Evolutionary conservation across 2,888 invertebrate genomes (phyloP), one percentile per base, ranked within the genome.

Genomic region (Ectropis crepuscularia): DNA sequence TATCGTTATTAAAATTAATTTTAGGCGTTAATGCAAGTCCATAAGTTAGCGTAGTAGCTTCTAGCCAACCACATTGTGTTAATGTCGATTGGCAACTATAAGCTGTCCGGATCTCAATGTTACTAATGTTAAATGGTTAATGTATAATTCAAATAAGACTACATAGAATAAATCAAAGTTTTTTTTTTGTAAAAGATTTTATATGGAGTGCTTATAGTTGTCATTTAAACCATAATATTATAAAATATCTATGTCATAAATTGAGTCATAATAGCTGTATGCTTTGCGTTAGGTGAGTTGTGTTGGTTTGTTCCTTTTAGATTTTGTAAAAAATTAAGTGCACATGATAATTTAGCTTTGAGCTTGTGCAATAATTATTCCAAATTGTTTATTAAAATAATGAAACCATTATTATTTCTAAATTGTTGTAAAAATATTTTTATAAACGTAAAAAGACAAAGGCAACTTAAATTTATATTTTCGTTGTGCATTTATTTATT

Each of bases 401-500:
- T 69, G 79, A 81, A 87, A 86, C 79, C 89, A 87, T 90, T 90
- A 85, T 91, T 88, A 90, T 90, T 90, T 91, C 90, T 86, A 90
- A 91, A 91, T 90, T 90, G 88, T 91, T 91, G 89, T 87, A 88
- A 81, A 81, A 83, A 86, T 90, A 90, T 91, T 89, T 91, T 90
- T 90, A 80, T 89, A 89, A 88, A 83, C 85, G 71, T 87, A 90
- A 91, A 51, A 92, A 92, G 92, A 92, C 92, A 89, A 87, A 87
- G 88, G 86, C 91, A 88, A 91, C 90, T 86, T 85, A 86, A 90
- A 90, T 89, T 58, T 85, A 79, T 90, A 88, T 90, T 92, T 92
- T 88, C 88, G 90, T 91, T 92, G 92, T 92, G 92, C 92, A 92
- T 92, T 92, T 92, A 92, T 88, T 28, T 90, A 86, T 86, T 81